Percentiles rank a stretch among this genome's conserved stretches.
These are phyloP conservation scores for Cladopsammia gracilis DNA, from an alignment of 64 coral and sea anemone genomes.

Conservation along the genomic window DNA sequence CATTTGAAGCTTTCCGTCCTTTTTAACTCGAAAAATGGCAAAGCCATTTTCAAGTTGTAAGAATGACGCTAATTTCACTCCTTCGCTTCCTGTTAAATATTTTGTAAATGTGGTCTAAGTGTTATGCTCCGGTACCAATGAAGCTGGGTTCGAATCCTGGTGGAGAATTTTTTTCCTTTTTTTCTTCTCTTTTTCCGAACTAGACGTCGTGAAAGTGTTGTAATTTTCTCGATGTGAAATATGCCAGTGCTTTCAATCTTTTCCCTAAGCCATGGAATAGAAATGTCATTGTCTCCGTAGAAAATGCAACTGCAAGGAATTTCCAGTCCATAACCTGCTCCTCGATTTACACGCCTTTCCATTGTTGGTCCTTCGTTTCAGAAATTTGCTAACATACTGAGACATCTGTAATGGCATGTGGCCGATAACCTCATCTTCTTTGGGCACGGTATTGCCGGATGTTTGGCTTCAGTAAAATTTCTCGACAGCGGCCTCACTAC, in stretches of 20 bases:
- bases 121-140: no score
- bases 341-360: conserved; percentile 12
- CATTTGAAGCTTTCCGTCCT: no score
- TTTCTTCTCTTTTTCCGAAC: no score
- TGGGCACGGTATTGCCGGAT: conserved; percentile 5
- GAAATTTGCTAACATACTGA: conserved; percentile 9
- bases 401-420: conserved; percentile 24
- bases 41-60: no score
- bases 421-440: conserved; percentile 2
- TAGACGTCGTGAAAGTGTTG: no score
- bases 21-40: no score
- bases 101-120: no score
- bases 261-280: background rate
- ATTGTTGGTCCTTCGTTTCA: conserved; percentile 28
- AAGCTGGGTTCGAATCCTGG: no score
- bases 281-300: background rate
- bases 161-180: no score
- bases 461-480: background rate
- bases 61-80: no score
- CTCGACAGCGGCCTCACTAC: conserved; percentile 11
- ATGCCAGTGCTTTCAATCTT: conserved; percentile 2
- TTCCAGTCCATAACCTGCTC: conserved; percentile 30
- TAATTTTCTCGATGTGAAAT: background rate
- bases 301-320: conserved; percentile 9
- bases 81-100: no score